Evolutionary conservation across 2,113 vertebrate species (phyloP), one percentile per base, ranked within the genome.

Genomic region (Oophaga pumilio): DNA sequence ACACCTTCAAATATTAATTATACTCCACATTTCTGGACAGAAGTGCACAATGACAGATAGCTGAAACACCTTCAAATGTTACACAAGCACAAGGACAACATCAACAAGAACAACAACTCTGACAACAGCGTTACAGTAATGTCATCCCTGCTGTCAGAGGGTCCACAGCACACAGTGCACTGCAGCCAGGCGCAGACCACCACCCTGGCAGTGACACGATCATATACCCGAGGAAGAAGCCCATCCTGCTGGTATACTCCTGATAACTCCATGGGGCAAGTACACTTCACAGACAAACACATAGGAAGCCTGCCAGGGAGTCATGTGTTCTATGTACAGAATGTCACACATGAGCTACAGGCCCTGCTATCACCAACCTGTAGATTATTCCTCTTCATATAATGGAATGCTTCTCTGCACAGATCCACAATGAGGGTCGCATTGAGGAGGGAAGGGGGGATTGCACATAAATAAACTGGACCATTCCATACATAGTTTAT

Each of bases 381-480:
- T 90, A 94, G 94, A 94, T 93, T 74, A 20, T 20, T 96, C 95
- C 93, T 97, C 96, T 96, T 97, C 94, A 89, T 95, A 93, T 93
- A 92, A 95, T 94, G 96, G 96, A 97, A 96, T 97, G 96, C 93
- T 94, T 96, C 95, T 96, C 95, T 96, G 96, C 95, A 95, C 94
- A 95, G 93, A 96, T 96, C 95, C 96, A 94, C 91, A 92, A 93
- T 89, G 89, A 89, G 71, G 85, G 80, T 26, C 91, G 87, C 87
- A 91, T 91, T 89, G 73, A 78, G 89, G 84, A 83, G 88, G 88
- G 86, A 68, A 68, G 92, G 94, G 94, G 94, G 95, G 96, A 97
- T 97, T 97, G 96, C 96, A 97, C 96, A 97, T 97, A 97, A 97
- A 97, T 97, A 95, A 96, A 95, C 92, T 79, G 90, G 93, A 94